Percentiles rank a stretch among this genome's conserved stretches.
These are phyloP conservation scores for Agriopis aurantiaria DNA, from an alignment of 2,888 invertebrate genomes.

Conservation along the genomic window DNA sequence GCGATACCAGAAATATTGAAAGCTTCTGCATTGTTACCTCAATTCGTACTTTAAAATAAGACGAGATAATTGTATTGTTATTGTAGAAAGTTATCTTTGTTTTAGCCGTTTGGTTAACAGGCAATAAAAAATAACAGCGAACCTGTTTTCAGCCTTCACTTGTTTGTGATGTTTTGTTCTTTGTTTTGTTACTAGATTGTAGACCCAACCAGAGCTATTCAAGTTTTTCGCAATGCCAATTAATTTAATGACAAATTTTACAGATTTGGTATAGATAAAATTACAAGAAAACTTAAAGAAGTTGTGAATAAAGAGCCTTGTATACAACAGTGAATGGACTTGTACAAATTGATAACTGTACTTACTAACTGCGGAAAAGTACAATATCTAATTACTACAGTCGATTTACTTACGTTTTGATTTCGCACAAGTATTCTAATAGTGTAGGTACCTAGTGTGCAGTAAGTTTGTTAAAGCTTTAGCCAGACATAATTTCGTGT, in stretches of 20 bases:
- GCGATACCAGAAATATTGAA: conserved; percentile 30
- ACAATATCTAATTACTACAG: background rate
- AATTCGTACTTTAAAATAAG: conserved; percentile 25
- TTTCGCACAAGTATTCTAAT: conserved; percentile 13
- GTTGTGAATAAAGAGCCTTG: no score
- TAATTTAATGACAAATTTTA: no score
- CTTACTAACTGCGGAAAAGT: background rate
- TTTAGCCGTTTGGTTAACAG: conserved; percentile 19
- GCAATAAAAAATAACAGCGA: conserved; percentile 14
- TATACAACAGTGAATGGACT: background rate
- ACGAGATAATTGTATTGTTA: conserved; percentile 29
- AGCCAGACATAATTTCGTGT: conserved; percentile 24
- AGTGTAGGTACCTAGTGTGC: background rate
- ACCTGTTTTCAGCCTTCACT: conserved; percentile 13
- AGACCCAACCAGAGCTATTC: background rate
- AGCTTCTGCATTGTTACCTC: conserved; percentile 27
- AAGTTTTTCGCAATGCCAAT: no score
- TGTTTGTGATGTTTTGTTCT: conserved; percentile 5
- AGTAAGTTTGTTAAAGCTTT: background rate
- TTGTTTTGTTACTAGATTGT: background rate
- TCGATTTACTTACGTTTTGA: background rate
- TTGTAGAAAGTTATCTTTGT: conserved; percentile 25
- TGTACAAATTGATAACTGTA: background rate
- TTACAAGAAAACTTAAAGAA: no score
- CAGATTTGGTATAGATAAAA: no score